These are phyloP conservation scores for Podarcis raffonei DNA, from an alignment of 2,113 vertebrate species.

Conservation along the genomic window DNA sequence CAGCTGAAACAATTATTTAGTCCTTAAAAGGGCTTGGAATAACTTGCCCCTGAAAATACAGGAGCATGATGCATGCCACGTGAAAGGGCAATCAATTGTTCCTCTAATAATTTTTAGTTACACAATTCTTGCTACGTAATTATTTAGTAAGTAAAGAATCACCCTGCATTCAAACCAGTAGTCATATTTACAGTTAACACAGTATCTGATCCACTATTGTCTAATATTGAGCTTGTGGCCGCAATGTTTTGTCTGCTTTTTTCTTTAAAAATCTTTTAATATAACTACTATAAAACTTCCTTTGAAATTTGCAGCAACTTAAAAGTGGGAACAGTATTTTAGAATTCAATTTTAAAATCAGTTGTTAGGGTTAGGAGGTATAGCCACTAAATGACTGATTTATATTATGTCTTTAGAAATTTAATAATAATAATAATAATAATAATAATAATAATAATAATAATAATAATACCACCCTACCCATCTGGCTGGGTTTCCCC, in stretches of 20 bases:
- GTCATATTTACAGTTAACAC: neutral
- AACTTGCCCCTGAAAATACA: neutral
- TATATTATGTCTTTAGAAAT: neutral
- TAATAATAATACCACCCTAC: too few relatives aligned
- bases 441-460: too few relatives aligned
- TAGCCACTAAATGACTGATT: neutral
- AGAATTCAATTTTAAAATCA: neutral
- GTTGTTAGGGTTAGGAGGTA: neutral
- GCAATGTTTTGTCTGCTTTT: neutral
- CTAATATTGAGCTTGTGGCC: neutral
- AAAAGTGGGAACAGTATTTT: neutral
- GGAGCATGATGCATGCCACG: neutral
- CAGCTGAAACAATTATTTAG: neutral
- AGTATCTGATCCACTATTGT: neutral
- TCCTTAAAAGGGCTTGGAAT: neutral
- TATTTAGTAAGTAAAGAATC: neutral
- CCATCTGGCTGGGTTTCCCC: too few relatives aligned
- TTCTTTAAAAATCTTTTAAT: too few relatives aligned
- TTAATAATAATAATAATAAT: too few relatives aligned
- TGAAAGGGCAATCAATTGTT: neutral
- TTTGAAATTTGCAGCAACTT: neutral
- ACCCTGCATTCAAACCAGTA: neutral
- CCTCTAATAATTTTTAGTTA: too few relatives aligned
- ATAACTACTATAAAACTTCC: neutral
- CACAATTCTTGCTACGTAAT: neutral